Evolutionary conservation across 2,113 vertebrate genomes (phyloP), one percentile per base, ranked within the genome.

Genomic region (Galemys pyrenaicus): DNA sequence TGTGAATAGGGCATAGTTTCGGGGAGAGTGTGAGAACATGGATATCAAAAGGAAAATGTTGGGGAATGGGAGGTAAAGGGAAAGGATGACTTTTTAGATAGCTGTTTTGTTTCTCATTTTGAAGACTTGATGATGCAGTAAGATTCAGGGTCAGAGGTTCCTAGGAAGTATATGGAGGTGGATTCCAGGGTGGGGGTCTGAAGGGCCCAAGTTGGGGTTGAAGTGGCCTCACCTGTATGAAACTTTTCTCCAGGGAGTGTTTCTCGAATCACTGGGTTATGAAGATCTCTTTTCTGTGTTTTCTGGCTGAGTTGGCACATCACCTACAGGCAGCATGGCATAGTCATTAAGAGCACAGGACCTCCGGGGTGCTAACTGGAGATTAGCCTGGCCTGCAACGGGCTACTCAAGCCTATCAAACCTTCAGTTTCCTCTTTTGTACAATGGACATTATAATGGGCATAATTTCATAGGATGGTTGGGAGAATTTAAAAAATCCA

Each of bases 311-410:
- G 44, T 83, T 41, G 32, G 77, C 30, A 11, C 70, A 9, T 70
- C 51, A 4, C 32, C 22, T 8, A 1, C n/a, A 11, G 2, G 17
- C 24, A 41, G 39, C 9, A 2, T 12, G 5, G 16, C 46, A 4
- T 5, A 20, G 44, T 46, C 39, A 3, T 46, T 54, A 62, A 77
- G 75, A 44, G 51, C 68, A 56, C 26, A 5, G 77, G 26, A 46
- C 35, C 56, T 30, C 0, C 0, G 17, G 12, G 16, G 64, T 6
- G 10, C 64, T 13, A 28, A 7, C 32, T 17, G 32, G 32, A n/a
- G n/a, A n/a, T 64, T 41, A 12, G 9, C 49, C 22, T 64, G 30
- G 6, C 44, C 71, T n/a, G 35, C 1, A 20, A 30, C 30, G 62
- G n/a, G 49, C 16, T 19, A 5, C n/a, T 51, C 62, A 32, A 1